A percentile compares a stretch with the other conserved stretches of the same genome.
These are phyloP conservation scores for Apis florea DNA, from an alignment of 1,140 invertebrate genomes.

Conservation along the genomic window DNA sequence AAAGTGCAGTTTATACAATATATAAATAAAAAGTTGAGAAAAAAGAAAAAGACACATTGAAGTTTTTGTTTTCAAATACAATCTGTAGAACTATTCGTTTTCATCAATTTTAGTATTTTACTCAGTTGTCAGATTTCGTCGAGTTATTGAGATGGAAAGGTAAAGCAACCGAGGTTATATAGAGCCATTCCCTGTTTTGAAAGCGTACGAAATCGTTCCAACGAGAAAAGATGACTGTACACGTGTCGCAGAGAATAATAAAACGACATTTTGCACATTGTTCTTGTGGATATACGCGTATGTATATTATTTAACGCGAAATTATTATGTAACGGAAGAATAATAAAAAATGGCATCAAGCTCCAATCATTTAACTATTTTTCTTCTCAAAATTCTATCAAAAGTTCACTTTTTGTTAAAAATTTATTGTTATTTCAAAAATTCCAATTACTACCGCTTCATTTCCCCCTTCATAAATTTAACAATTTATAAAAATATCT, in stretches of 20 bases:
- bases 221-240: neutral
- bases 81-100: neutral
- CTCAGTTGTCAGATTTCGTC: conserved; percentile 6
- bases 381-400: too few species aligned
- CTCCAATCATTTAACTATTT: neutral
- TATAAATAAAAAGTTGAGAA: neutral
- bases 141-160: conserved; percentile 28
- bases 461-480: too few species aligned
- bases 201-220: neutral
- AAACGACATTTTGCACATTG: neutral
- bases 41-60: neutral
- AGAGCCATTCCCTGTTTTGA: neutral
- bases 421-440: too few species aligned
- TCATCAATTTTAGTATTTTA: conserved; percentile 17
- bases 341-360: neutral
- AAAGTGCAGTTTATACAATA: neutral
- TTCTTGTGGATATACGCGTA: neutral
- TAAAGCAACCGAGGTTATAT: neutral
- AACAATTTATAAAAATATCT: too few species aligned
- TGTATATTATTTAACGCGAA: neutral
- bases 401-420: too few species aligned
- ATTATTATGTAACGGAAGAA: neutral
- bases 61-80: neutral
- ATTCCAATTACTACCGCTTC: too few species aligned
- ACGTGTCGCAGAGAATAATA: too few species aligned